phyloP scores from a whole-genome alignment of 2,888 invertebrate genomes.

The Spisula subtruncata region DNA sequence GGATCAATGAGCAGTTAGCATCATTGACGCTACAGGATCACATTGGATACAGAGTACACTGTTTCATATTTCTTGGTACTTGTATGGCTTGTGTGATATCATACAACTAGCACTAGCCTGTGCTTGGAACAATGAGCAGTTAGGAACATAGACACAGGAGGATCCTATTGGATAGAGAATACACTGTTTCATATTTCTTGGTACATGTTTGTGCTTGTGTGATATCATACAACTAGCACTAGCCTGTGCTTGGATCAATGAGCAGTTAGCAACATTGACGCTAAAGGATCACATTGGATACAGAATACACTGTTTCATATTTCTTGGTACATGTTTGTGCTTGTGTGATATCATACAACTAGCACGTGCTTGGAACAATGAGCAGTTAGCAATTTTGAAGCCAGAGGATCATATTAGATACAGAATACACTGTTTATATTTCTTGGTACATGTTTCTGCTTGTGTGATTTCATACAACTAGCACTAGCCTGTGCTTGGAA shows the following conservation, averaged over 20 bases:
- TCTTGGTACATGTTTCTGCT: slow-evolving; percentile 36
- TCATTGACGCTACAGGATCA: too few species aligned
- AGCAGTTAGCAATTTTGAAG: neutral
- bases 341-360: slow-evolving; percentile 37
- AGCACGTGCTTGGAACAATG: slow-evolving; percentile 56
- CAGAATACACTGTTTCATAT: slow-evolving; percentile 7
- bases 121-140: slow-evolving; percentile 38
- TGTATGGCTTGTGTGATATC: neutral
- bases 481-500: slow-evolving; percentile 46
- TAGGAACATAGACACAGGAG: slow-evolving; percentile 25
- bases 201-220: slow-evolving; percentile 32
- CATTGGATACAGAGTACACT: too few species aligned
- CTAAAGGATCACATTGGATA: neutral
- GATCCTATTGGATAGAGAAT: neutral
- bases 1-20: too few species aligned
- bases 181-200: slow-evolving; percentile 30
- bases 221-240: slow-evolving; percentile 38
- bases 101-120: slow-evolving; percentile 31
- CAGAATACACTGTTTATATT: neutral
- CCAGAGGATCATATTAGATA: neutral
- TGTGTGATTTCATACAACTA: slow-evolving; percentile 38
- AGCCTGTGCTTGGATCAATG: slow-evolving; percentile 52
- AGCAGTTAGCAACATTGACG: slow-evolving; percentile 6
- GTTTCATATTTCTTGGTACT: too few species aligned
- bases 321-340: slow-evolving; percentile 40